Percentiles rank a stretch among this genome's conserved stretches.
Conservation (phyloP, 2,888 invertebrate genomes). For the Caenorhabditis imperialis region DNA sequence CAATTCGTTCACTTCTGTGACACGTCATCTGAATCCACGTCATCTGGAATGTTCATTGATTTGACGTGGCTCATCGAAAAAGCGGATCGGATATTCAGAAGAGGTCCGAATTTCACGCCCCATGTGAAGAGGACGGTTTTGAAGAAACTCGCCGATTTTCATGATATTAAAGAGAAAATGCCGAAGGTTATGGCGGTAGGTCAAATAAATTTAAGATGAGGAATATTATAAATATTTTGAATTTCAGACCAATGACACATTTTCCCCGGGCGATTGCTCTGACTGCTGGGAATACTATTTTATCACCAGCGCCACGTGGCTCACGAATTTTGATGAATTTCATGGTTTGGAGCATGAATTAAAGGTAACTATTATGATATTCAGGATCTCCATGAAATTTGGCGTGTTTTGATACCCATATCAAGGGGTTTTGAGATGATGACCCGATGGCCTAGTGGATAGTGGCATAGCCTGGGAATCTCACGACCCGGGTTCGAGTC, state of each 20-base stretch:
- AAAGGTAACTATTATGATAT: slow-evolving; percentile 4
- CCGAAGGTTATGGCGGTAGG: neutral
- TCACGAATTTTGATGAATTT: slow-evolving; percentile 27
- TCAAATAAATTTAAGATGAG: no score
- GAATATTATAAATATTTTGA: neutral
- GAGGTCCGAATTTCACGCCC: slow-evolving; percentile 3
- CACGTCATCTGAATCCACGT: slow-evolving; percentile 11
- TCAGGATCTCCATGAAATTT: no score
- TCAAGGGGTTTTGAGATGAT: no score
- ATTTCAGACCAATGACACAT: neutral
- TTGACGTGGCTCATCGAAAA: slow-evolving; percentile 4
- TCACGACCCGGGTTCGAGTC: no score
- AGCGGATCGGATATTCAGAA: slow-evolving; percentile 7
- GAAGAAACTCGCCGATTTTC: no score
- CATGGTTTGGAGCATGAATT: neutral
- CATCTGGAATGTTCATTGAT: slow-evolving; percentile 6
- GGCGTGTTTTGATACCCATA: no score
- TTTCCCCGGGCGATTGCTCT: slow-evolving; percentile 16
- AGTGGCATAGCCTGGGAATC: no score
- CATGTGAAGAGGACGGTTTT: slow-evolving; percentile 5
- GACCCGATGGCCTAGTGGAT: no score
- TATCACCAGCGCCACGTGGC: slow-evolving; percentile 30
- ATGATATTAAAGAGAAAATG: neutral
- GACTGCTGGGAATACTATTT: slow-evolving; percentile 33
- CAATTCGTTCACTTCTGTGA: slow-evolving; percentile 30